phyloP scores from a whole-genome alignment of 1,140 invertebrate genomes.

The Mycetomoellerius zeteki region DNA sequence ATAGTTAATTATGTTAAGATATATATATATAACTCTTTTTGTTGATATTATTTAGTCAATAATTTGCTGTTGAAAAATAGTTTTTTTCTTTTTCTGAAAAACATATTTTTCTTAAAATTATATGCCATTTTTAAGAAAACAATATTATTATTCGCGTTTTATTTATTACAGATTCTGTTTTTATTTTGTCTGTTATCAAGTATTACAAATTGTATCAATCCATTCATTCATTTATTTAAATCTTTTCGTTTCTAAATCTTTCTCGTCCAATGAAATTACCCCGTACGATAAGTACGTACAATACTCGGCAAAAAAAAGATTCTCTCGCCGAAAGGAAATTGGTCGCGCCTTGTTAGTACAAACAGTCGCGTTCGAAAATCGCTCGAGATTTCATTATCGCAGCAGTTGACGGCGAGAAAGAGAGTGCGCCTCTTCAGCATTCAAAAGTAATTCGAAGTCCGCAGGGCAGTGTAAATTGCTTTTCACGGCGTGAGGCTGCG shows the following conservation, averaged over 20 bases:
- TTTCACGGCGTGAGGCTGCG: conserved; percentile 56
- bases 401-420: conserved; percentile 56
- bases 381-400: conserved; percentile 54
- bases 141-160: background rate
- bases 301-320: background rate
- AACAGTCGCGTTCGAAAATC: conserved; percentile 58
- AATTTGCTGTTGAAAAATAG: no score
- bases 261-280: background rate
- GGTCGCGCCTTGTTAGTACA: conserved; percentile 40
- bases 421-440: conserved; percentile 47
- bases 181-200: background rate
- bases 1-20: no score
- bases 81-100: no score
- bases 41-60: no score
- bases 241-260: background rate
- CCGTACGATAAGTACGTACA: background rate
- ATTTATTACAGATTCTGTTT: background rate
- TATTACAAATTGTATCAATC: background rate
- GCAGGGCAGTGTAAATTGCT: conserved; percentile 64
- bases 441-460: conserved; percentile 61
- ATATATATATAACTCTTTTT: no score
- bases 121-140: no score
- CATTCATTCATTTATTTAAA: conserved; percentile 1
- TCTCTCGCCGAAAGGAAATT: conserved; percentile 34
- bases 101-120: no score